phyloP scores from a whole-genome alignment of 2,113 vertebrate species.

The Cottus gobio region DNA sequence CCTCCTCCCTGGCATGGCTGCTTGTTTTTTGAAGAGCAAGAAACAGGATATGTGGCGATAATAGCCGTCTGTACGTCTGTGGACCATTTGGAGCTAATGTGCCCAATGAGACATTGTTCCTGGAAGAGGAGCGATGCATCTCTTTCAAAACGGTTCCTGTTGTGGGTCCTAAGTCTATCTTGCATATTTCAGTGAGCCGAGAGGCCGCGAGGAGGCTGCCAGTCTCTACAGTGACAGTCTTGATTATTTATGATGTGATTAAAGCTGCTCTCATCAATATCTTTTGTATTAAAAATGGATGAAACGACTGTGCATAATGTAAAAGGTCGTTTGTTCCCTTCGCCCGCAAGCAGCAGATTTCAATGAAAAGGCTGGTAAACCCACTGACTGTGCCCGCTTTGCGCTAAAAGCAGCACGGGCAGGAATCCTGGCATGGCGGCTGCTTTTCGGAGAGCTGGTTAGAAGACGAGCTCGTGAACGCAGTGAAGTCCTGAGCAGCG shows the following conservation, averaged over 20 bases:
- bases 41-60: constrained; percentile 34
- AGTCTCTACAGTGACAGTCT: not conserved
- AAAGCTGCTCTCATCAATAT: constrained; percentile 12
- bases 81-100: constrained; percentile 29
- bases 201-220: not conserved
- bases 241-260: constrained; percentile 13
- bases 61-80: constrained; percentile 31
- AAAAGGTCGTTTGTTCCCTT: not conserved
- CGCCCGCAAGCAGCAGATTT: not conserved
- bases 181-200: not conserved
- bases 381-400: not conserved
- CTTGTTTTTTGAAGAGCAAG: constrained; percentile 18
- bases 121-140: constrained; percentile 17
- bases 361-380: too few relatives aligned
- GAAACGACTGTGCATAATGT: not conserved
- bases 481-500: not conserved
- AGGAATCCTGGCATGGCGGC: not conserved
- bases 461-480: not conserved
- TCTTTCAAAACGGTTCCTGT: not conserved
- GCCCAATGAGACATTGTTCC: not conserved
- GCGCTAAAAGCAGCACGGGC: not conserved
- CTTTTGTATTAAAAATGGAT: constrained; percentile 3
- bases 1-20: constrained; percentile 5
- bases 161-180: not conserved
- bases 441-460: not conserved